Conservation (phyloP, 2,797 vertebrate species). For the Forpus xanthops region DNA sequence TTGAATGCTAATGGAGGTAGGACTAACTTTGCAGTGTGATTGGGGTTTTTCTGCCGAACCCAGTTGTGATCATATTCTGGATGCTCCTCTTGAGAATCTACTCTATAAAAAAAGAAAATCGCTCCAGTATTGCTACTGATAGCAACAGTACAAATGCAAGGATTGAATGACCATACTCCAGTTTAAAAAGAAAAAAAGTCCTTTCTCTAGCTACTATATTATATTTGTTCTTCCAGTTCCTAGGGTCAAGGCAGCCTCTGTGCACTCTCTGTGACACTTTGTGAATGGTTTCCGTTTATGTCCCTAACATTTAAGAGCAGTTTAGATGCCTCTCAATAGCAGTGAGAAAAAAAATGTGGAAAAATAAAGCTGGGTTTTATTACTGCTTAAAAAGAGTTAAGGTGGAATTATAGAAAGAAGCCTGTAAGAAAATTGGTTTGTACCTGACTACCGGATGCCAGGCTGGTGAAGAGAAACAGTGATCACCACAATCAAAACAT, state of each 20-base stretch:
- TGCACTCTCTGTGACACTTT: neutral
- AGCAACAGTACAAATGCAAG: neutral
- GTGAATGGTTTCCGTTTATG: slow-evolving; percentile 8
- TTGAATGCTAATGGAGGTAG: neutral
- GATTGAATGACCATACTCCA: neutral
- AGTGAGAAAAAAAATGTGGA: neutral
- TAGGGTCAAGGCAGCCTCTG: neutral
- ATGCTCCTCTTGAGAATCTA: neutral
- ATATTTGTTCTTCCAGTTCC: neutral
- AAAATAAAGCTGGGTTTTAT: neutral
- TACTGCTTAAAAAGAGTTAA: neutral
- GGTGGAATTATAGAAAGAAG: neutral
- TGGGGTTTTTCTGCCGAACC: neutral
- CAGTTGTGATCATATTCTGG: neutral
- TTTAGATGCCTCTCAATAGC: neutral
- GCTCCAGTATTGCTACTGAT: neutral
- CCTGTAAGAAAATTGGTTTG: neutral
- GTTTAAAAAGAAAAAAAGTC: neutral
- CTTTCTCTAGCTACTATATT: neutral
- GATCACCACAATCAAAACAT: neutral
- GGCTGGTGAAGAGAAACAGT: neutral
- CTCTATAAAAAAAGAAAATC: neutral
- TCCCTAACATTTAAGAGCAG: neutral
- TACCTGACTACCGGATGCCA: neutral
- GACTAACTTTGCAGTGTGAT: neutral